Conservation (phyloP, 1,140 invertebrate species). For the Subanguina moxae region DNA sequence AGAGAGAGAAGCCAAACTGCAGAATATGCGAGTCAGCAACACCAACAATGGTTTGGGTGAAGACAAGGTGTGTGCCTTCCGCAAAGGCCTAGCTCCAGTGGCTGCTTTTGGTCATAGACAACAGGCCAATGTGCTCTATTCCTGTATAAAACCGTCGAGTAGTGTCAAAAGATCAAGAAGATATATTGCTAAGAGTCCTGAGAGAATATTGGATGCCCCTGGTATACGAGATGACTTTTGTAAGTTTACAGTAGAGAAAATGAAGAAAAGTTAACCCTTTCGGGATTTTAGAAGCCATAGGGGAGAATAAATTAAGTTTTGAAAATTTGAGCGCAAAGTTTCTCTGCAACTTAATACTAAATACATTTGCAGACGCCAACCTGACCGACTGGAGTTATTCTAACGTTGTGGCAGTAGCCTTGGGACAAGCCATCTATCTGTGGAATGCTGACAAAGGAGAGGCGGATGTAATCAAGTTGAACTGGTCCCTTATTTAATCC, state of each 20-base stretch:
- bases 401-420: constrained; percentile 74
- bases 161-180: constrained; percentile 15
- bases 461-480: constrained; percentile 65
- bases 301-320: too few relatives aligned
- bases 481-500: background rate
- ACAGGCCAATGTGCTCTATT: constrained; percentile 17
- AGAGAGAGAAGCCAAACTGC: constrained; percentile 21
- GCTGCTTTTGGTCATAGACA: constrained; percentile 1
- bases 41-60: constrained; percentile 12
- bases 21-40: constrained; percentile 27
- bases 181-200: constrained; percentile 65
- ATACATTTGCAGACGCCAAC: constrained; percentile 8
- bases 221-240: constrained; percentile 95
- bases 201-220: constrained; percentile 93
- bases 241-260: constrained; percentile 3
- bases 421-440: constrained; percentile 75
- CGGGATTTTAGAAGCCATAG: too few relatives aligned
- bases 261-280: background rate
- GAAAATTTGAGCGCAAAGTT: too few relatives aligned
- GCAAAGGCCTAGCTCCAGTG: constrained; percentile 11
- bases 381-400: constrained; percentile 13
- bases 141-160: constrained; percentile 7
- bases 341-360: constrained; percentile 8
- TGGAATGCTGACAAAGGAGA: constrained; percentile 89
- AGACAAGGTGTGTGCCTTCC: constrained; percentile 27